phyloP scores from a whole-genome alignment of 2,888 invertebrate genomes.

The Caenorhabditis sulstoni region DNA sequence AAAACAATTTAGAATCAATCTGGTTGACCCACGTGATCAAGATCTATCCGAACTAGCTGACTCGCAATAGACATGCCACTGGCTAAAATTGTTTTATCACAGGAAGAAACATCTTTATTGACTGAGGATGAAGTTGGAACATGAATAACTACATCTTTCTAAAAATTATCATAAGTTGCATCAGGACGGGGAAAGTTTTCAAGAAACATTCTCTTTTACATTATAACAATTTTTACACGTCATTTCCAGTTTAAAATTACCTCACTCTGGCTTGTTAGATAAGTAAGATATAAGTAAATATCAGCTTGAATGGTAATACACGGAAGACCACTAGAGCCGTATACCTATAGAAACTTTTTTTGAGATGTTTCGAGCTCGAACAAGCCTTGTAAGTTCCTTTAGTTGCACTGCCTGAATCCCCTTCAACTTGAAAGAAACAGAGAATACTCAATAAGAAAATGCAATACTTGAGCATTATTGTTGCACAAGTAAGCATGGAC shows the following conservation, averaged over 20 bases:
- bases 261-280: slow-evolving; percentile 42
- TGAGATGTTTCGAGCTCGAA: not conserved
- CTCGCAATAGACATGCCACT: slow-evolving; percentile 23
- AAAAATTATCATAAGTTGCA: slow-evolving; percentile 9
- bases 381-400: slow-evolving; percentile 54
- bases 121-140: slow-evolving; percentile 53
- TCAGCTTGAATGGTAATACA: slow-evolving; percentile 60
- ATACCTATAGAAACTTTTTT: too few relatives aligned
- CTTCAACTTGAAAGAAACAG: too few relatives aligned
- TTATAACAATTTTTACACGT: not conserved
- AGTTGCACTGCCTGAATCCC: slow-evolving; percentile 25
- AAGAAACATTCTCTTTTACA: too few relatives aligned
- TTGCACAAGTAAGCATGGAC: too few relatives aligned
- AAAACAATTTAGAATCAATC: too few relatives aligned
- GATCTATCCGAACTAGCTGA: slow-evolving; percentile 44
- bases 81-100: slow-evolving; percentile 29
- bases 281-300: slow-evolving; percentile 62
- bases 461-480: too few relatives aligned
- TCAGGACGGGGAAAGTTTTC: too few relatives aligned
- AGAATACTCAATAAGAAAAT: too few relatives aligned
- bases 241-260: slow-evolving; percentile 13
- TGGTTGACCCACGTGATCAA: slow-evolving; percentile 35
- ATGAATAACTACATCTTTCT: slow-evolving; percentile 53
- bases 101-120: slow-evolving; percentile 23
- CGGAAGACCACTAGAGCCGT: slow-evolving; percentile 7